Conservation (phyloP, 2,797 vertebrate species). For the Hemitrygon akajei region DNA sequence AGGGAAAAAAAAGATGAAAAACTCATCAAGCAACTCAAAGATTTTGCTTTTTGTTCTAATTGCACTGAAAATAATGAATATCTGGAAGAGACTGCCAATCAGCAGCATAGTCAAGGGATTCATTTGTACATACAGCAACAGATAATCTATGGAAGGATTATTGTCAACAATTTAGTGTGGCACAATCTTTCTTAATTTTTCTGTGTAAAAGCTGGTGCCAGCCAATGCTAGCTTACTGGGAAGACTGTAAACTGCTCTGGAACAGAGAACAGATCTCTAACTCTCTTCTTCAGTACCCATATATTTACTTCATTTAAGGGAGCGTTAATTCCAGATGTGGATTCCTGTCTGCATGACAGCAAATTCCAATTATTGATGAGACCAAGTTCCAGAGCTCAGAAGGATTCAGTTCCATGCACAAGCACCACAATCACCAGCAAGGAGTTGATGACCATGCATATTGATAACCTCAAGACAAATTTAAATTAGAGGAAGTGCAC, state of each 20-base stretch:
- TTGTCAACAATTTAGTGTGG: background rate
- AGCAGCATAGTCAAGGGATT: background rate
- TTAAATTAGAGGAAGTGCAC: background rate
- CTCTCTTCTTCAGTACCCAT: background rate
- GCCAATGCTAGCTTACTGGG: background rate
- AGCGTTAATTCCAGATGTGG: background rate
- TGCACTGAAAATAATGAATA: background rate
- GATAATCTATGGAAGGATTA: background rate
- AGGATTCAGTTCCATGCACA: too few species aligned
- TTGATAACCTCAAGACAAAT: background rate
- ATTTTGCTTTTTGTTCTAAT: background rate
- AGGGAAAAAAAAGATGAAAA: background rate
- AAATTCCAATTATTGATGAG: background rate
- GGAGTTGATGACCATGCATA: background rate
- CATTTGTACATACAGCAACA: background rate
- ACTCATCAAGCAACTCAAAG: constrained; percentile 17
- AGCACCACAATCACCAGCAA: background rate
- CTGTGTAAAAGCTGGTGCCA: background rate
- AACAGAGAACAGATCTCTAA: background rate
- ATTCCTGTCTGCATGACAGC: background rate
- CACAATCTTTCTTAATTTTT: background rate
- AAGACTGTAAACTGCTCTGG: background rate
- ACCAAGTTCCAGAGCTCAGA: background rate
- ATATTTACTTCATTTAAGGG: background rate
- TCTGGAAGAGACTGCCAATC: background rate